Evolutionary conservation across 2,113 vertebrate species (phyloP).

Genomic region (Balaeniceps rex): DNA sequence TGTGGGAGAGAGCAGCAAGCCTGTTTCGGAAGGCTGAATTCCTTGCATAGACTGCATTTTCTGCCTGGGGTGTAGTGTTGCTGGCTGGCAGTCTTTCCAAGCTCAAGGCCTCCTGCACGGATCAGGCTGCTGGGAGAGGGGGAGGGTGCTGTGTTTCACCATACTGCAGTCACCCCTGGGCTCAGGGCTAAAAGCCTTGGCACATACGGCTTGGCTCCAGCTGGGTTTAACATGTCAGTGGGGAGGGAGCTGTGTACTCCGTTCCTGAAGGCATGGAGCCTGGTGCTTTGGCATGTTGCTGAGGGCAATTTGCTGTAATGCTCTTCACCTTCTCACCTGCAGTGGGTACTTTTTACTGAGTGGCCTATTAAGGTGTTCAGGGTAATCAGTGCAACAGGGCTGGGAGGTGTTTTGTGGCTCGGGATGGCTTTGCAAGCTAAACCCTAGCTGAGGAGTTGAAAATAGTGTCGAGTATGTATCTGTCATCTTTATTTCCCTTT

Average conservation of each 20-base stretch:
- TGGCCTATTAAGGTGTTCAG: neutral
- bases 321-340: slow-evolving; percentile 19
- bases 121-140: slow-evolving; percentile 6
- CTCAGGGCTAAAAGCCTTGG: slow-evolving; percentile 1
- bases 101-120: neutral
- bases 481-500: neutral
- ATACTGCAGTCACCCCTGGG: neutral
- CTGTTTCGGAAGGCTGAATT: slow-evolving; percentile 32
- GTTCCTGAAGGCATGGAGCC: neutral
- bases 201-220: slow-evolving; percentile 7
- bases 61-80: slow-evolving; percentile 64
- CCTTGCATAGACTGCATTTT: slow-evolving; percentile 56
- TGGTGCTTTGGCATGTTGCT: neutral
- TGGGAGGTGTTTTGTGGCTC: neutral
- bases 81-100: slow-evolving; percentile 50
- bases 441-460: neutral
- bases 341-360: neutral
- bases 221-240: neutral
- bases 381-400: neutral
- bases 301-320: neutral
- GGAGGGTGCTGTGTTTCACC: neutral
- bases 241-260: neutral
- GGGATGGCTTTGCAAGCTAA: neutral
- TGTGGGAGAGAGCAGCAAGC: slow-evolving; percentile 31
- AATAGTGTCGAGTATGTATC: neutral